Conservation (phyloP, 2,888 invertebrate species). For the Nomada hirtipes region DNA sequence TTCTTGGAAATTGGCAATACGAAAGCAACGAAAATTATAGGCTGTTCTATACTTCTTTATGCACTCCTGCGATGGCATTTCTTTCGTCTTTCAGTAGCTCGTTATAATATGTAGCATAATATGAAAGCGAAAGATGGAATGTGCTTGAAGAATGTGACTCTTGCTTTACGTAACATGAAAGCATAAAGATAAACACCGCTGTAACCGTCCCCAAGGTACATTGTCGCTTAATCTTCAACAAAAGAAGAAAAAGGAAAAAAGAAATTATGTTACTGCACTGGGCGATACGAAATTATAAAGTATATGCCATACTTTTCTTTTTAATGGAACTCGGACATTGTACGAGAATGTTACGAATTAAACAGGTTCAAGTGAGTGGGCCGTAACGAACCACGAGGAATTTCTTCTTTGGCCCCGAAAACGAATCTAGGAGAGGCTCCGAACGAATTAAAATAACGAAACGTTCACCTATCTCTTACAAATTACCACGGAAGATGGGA, state of each 20-base stretch:
- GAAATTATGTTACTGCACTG: not conserved
- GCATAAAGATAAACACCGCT: not conserved
- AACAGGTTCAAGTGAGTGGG: slow-evolving; percentile 13
- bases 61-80: not conserved
- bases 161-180: slow-evolving; percentile 1
- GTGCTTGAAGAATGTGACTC: not conserved
- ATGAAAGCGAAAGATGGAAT: not conserved
- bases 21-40: slow-evolving; percentile 5
- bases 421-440: slow-evolving; percentile 10
- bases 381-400: not conserved
- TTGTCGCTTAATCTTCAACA: not conserved
- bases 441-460: slow-evolving; percentile 48
- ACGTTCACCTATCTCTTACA: slow-evolving; percentile 42
- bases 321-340: slow-evolving; percentile 2
- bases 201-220: slow-evolving; percentile 14
- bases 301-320: not conserved
- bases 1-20: not conserved
- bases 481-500: slow-evolving; percentile 52
- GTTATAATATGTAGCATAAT: not conserved
- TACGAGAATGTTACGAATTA: not conserved
- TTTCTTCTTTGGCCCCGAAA: slow-evolving; percentile 5
- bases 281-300: not conserved
- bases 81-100: not conserved
- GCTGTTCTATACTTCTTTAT: not conserved
- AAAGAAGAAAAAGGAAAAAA: not conserved